Evolutionary conservation across 1,140 invertebrate genomes (phyloP).

Genomic region (Zaprionus davidi): DNA sequence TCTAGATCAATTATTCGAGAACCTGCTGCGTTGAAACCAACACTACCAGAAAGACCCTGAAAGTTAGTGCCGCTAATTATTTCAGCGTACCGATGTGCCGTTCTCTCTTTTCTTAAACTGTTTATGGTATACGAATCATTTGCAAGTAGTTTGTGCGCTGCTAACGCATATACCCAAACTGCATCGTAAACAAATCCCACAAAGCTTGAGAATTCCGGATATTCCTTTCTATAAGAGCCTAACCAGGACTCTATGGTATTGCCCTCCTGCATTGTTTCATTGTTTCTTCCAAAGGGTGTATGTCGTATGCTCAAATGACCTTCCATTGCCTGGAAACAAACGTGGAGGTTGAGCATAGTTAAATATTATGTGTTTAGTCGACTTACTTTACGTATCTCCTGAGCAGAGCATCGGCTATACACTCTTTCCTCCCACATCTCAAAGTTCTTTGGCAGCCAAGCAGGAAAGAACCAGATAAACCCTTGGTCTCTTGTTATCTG

Average conservation of each 20-base stretch:
- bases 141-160: slow-evolving; percentile 75
- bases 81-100: slow-evolving; percentile 85
- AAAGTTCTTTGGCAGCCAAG: slow-evolving; percentile 89
- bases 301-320: slow-evolving; percentile 91
- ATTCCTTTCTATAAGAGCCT: slow-evolving; percentile 30
- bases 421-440: slow-evolving; percentile 59
- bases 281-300: slow-evolving; percentile 87
- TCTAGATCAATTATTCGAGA: slow-evolving; percentile 89
- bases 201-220: slow-evolving; percentile 84
- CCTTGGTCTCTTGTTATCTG: slow-evolving; percentile 88
- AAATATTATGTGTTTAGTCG: background rate
- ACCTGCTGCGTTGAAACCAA: slow-evolving; percentile 88
- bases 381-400: slow-evolving; percentile 54
- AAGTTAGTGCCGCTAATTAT: slow-evolving; percentile 88
- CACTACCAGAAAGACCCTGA: slow-evolving; percentile 90
- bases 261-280: slow-evolving; percentile 88
- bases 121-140: slow-evolving; percentile 61
- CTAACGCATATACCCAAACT: slow-evolving; percentile 92
- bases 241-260: slow-evolving; percentile 87
- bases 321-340: slow-evolving; percentile 87
- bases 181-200: slow-evolving; percentile 93
- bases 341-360: background rate
- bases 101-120: slow-evolving; percentile 78
- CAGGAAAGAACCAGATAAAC: slow-evolving; percentile 93
- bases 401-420: slow-evolving; percentile 50